Base-by-base conservation (phyloP, 2,888 invertebrate species). In the Phanerotoma sp. region DNA sequence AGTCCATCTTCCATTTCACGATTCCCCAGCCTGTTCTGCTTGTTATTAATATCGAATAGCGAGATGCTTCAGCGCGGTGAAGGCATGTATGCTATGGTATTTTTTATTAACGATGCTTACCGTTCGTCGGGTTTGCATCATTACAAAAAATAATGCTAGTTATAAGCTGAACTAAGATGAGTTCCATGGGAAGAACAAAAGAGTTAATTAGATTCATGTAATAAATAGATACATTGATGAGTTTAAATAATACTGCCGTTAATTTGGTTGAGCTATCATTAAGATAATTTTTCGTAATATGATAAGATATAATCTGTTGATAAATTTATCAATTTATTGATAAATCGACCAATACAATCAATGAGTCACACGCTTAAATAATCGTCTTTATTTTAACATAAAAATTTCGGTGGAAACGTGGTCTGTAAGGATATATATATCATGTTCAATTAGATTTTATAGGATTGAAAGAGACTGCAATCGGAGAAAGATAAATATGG, bases 11-110 rank as follows among this genome's bases (percentile, higher is more conserved):
- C 58, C 53, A 33, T 40, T 42, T 25, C 38, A 44, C 53, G 50
- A 13, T 20, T 46, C 35, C 25, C 13, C 18, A 50, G 49, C 55
- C 50, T 38, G 54, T 48, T 42, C 60, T 41, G 67, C 68, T 71
- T 68, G 72, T 76, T 75, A 76, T 76, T 75, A 75, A 76, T 76
- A 75, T 76, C 74, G 70, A 74, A 73, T 75, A 76, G 74, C 76
- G 72, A 76, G 74, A 72, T 69, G 70, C 71, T 69, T 63, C 59
- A 58, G 61, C 56, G 55, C 66, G 64, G 65, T 66, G 65, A 69
- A 68, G 67, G 72, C 67, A 71, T 69, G 70, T 69, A 62, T 65
- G 67, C 66, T 69, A 65, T 62, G 70, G 62, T 71, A 72, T 74
- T 73, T 72, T 74, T 75, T 75, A 75, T 75, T 75, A 75, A 75